These are phyloP conservation scores for Caenorhabditis sp. DNA, from an alignment of 2,888 invertebrate species.

Conservation along the genomic window DNA sequence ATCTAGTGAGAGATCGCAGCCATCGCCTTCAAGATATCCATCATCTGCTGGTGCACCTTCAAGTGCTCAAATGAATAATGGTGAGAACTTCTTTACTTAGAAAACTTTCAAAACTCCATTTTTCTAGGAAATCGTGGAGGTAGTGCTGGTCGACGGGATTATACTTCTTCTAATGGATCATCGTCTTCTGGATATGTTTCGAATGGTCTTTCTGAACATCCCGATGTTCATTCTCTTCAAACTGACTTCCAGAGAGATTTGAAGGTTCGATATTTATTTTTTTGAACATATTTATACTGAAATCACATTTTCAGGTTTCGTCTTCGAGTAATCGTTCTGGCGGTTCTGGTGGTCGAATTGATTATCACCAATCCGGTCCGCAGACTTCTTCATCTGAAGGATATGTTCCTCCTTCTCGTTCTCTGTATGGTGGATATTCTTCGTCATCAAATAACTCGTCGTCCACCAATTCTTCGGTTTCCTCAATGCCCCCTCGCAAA, in stretches of 20 bases:
- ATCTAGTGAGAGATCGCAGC: conserved; percentile 21
- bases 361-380: not conserved
- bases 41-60: conserved; percentile 9
- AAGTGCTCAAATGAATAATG: conserved; percentile 5
- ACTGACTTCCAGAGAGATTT: not conserved
- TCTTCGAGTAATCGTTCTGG: not conserved
- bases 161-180: conserved; percentile 13
- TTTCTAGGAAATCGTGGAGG: conserved; percentile 24
- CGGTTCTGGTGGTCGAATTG: conserved; percentile 2
- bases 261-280: no score
- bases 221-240: not conserved
- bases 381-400: not conserved
- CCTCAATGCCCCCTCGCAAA: conserved; percentile 10
- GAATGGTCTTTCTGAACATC: conserved; percentile 10
- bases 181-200: conserved; percentile 16
- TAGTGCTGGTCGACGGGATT: conserved; percentile 29
- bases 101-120: not conserved
- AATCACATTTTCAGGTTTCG: not conserved
- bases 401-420: not conserved
- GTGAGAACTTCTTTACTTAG: not conserved
- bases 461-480: conserved; percentile 1
- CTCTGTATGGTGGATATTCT: conserved; percentile 16
- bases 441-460: conserved; percentile 12
- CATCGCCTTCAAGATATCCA: conserved; percentile 17
- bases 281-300: no score